These are phyloP conservation scores for Hafferia zeledoni DNA, from an alignment of 2,797 vertebrate species.

Conservation along the genomic window DNA sequence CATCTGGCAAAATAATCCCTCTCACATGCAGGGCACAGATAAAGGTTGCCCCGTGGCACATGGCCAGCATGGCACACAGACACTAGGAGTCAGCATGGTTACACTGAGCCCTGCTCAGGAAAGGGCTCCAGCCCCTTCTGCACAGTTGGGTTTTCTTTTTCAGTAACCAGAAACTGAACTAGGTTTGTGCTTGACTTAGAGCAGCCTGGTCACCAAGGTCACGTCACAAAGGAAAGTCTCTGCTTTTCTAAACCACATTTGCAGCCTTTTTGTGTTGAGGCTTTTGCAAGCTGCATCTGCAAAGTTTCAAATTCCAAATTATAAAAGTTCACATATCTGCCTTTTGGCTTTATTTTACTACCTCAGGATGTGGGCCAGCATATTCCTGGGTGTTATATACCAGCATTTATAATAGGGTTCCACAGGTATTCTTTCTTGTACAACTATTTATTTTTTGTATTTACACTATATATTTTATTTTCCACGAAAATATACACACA, in stretches of 20 bases:
- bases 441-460: not conserved
- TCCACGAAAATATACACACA: not conserved
- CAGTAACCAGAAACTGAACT: not conserved
- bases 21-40: not conserved
- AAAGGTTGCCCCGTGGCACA: not conserved
- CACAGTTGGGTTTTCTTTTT: not conserved
- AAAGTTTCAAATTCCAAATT: not conserved
- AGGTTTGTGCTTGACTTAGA: not conserved
- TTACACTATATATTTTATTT: not conserved
- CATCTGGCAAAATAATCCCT: constrained; percentile 3
- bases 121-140: not conserved
- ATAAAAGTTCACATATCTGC: not conserved
- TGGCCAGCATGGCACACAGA: not conserved
- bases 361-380: not conserved
- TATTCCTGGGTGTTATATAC: not conserved
- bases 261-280: not conserved
- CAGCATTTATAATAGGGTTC: not conserved
- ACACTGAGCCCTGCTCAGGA: not conserved
- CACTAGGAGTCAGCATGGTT: not conserved
- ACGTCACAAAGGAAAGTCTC: fast-evolving
- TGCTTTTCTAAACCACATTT: not conserved
- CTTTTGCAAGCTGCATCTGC: not conserved
- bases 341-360: not conserved
- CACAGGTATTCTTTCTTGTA: not conserved
- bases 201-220: not conserved